Evolutionary conservation across 2,888 invertebrate species (phyloP), one percentile per base, ranked within the genome.

Genomic region (Caenorhabditis becei): DNA sequence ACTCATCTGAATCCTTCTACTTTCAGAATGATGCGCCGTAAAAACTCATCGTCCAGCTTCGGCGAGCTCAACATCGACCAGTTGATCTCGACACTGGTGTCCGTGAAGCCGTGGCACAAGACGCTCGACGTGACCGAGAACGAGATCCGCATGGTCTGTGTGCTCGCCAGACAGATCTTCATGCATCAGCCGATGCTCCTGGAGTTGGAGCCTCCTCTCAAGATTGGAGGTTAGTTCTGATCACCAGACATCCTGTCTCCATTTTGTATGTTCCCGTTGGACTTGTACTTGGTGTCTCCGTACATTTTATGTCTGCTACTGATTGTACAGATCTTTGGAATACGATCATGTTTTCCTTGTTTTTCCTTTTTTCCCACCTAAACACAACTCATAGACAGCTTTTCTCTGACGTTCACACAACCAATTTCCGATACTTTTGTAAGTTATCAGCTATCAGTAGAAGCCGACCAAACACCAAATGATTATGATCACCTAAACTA

Each of bases 171-270:
- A 74, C 88, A 90, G 47, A 86, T 90, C 32, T 88, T 90, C 71
- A 80, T 90, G 77, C 86, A 87, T 67, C 90, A 90, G 65, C 90
- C 90, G 56, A 90, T 90, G 90, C 82, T 90, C 32, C 78, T 90
- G 26, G 90, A 90, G 69, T 65, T 90, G 71, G 88, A 89, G 66
- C 89, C 90, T 10, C 90, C 90, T 37, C 82, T 90, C 16, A 90
- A 90, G 74, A 90, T 90, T 53, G 90, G 88, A 59, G 88, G 88
- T 88, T 8, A 58, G 78, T 32, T 16, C n/a, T 32, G 16, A 47
- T 10, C 1, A 41, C 41, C 14, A 3, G 41, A 41, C 5, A 5
- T 16, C 14, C 8, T 41, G 18, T 2, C 8, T 8, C 18, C 26
- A 23, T 56, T 26, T 11, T 28, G 41, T 41, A 7, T 41, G 41